A percentile compares a stretch with the other conserved stretches of the same genome.
Evolutionary conservation across 64 coral and sea anemone species (phyloP).

Genomic region (Exaiptasia diaphana): DNA sequence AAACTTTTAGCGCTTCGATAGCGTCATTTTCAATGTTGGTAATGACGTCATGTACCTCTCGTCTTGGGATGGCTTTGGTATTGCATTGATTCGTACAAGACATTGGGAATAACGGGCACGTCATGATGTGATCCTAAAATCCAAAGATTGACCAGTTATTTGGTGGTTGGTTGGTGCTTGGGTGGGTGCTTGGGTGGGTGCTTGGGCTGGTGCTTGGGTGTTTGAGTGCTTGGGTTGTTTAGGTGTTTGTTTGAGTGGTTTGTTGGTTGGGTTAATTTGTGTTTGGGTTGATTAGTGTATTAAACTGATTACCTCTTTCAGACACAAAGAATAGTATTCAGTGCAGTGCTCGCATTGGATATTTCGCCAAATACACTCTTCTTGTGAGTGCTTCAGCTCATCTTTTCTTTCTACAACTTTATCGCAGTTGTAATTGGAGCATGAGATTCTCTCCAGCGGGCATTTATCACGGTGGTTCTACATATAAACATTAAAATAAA

Average conservation of each 20-base stretch:
- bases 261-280: too few relatives aligned
- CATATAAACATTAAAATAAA: background rate
- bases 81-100: background rate
- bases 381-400: background rate
- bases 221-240: too few relatives aligned
- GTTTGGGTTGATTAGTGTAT: too few relatives aligned
- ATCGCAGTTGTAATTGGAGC: background rate
- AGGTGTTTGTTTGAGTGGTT: too few relatives aligned
- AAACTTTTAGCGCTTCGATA: too few relatives aligned
- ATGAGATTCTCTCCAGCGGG: background rate
- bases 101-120: background rate
- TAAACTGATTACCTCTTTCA: background rate
- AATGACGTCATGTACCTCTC: conserved; percentile 9
- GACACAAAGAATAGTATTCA: background rate
- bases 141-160: background rate
- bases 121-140: background rate
- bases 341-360: background rate
- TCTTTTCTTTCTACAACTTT: background rate
- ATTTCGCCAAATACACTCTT: background rate
- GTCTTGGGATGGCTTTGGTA: background rate
- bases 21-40: too few relatives aligned
- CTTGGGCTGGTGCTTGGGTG: too few relatives aligned
- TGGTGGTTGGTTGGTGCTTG: too few relatives aligned
- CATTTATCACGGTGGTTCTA: background rate
- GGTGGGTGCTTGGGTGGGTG: too few relatives aligned